These are phyloP conservation scores for Gymnothorax javanicus DNA, from an alignment of 2,797 vertebrate species.

Conservation along the genomic window DNA sequence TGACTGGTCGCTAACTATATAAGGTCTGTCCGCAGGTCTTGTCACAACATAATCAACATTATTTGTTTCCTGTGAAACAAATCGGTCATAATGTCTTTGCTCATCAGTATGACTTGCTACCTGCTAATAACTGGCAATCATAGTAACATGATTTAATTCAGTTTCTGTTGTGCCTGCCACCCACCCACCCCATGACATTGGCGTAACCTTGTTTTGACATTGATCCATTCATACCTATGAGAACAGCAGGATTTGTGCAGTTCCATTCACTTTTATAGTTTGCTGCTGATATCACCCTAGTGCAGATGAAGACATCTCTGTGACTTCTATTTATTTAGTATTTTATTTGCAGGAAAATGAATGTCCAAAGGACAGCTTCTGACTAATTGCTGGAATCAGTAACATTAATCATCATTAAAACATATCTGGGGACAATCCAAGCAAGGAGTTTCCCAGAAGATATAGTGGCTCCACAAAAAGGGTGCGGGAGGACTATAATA, in stretches of 20 bases:
- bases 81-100: too few species aligned
- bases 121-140: too few species aligned
- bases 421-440: conserved; percentile 37
- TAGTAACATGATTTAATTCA: too few species aligned
- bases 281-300: neutral
- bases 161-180: neutral
- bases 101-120: too few species aligned
- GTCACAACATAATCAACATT: too few species aligned
- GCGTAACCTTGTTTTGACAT: neutral
- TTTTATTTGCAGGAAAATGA: conserved; percentile 5
- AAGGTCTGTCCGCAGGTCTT: too few species aligned
- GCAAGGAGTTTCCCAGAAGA: conserved; percentile 27
- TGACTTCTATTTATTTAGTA: neutral
- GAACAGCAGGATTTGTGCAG: neutral
- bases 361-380: neutral
- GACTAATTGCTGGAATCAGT: conserved; percentile 3
- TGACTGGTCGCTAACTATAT: too few species aligned
- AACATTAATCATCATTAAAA: conserved; percentile 44
- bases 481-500: conserved; percentile 35
- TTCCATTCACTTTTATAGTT: neutral
- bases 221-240: neutral
- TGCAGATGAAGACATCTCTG: neutral
- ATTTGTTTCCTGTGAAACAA: too few species aligned
- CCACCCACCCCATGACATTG: neutral
- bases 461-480: conserved; percentile 24